Evolutionary conservation across 2,888 invertebrate genomes (phyloP).

Genomic region (Pteria penguin): DNA sequence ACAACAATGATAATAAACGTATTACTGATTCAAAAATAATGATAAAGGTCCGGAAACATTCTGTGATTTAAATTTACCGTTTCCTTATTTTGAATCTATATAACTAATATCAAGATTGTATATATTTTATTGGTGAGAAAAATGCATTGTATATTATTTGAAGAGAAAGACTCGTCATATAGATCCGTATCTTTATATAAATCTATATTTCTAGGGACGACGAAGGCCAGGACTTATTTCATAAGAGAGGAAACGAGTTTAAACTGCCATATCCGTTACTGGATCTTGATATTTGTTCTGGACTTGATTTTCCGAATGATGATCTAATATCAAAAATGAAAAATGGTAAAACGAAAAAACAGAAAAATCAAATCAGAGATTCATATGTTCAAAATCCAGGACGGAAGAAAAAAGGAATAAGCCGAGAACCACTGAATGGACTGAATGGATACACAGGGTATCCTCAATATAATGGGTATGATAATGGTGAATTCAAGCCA

Average conservation of each 20-base stretch:
- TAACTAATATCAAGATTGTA: no score
- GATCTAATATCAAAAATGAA: constrained; percentile 73
- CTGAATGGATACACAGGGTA: constrained; percentile 71
- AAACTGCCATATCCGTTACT: constrained; percentile 96
- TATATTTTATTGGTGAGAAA: no score
- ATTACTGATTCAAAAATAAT: no score
- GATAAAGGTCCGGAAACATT: no score
- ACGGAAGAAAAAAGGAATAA: constrained; percentile 81
- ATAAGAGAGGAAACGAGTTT: constrained; percentile 99
- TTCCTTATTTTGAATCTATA: no score
- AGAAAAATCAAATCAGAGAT: constrained; percentile 95
- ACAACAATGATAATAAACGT: no score
- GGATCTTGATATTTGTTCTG: constrained; percentile 77
- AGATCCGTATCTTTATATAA: constrained; percentile 5
- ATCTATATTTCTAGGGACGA: constrained; percentile 88
- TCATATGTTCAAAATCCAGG: constrained; percentile 90
- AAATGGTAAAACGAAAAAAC: constrained; percentile 90
- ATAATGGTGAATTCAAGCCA: constrained; percentile 72
- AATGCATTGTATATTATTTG: no score
- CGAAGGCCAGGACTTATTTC: constrained; percentile 97
- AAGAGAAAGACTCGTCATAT: no score
- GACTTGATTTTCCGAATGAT: constrained; percentile 75
- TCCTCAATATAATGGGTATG: constrained; percentile 69
- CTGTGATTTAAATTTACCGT: no score
- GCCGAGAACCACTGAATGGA: constrained; percentile 65